Evolutionary conservation across 2,113 vertebrate genomes (phyloP).

Genomic region (Bungarus multicinctus): DNA sequence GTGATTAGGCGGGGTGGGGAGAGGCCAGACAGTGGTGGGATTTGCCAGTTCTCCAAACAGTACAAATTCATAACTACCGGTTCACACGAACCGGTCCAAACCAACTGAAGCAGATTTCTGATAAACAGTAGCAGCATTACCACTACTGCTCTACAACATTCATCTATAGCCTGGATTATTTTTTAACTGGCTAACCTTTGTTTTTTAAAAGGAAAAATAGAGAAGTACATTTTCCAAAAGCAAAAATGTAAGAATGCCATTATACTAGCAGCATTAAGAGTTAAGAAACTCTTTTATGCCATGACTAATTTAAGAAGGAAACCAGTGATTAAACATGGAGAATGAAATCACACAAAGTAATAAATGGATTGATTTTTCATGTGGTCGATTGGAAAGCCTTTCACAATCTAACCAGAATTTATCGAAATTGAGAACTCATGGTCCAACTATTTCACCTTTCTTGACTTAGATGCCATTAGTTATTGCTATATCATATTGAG

Average conservation of each 20-base stretch:
- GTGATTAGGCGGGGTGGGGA: too few species aligned
- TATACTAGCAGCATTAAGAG: neutral
- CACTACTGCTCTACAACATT: neutral
- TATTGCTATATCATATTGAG: constrained; percentile 2
- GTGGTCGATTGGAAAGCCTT: neutral
- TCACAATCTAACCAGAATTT: constrained; percentile 12
- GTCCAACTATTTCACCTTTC: constrained; percentile 1
- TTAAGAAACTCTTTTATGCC: neutral
- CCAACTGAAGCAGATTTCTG: neutral
- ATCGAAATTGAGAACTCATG: neutral
- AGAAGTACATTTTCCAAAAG: neutral
- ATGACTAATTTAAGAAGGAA: constrained; percentile 8
- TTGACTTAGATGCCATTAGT: constrained; percentile 1
- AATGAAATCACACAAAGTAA: constrained; percentile 2
- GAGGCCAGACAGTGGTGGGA: too few species aligned
- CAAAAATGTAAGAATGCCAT: neutral
- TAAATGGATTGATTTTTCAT: constrained; percentile 1
- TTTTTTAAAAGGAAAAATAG: neutral
- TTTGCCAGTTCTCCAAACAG: too few species aligned
- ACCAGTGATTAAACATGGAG: neutral
- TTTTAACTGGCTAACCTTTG: neutral
- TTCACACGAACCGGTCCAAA: too few species aligned
- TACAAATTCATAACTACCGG: too few species aligned
- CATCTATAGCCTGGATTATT: neutral
- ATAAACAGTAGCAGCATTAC: neutral